Evolutionary conservation across 2,113 vertebrate genomes (phyloP).

Genomic region (Ptilorrhoa leucosticta): DNA sequence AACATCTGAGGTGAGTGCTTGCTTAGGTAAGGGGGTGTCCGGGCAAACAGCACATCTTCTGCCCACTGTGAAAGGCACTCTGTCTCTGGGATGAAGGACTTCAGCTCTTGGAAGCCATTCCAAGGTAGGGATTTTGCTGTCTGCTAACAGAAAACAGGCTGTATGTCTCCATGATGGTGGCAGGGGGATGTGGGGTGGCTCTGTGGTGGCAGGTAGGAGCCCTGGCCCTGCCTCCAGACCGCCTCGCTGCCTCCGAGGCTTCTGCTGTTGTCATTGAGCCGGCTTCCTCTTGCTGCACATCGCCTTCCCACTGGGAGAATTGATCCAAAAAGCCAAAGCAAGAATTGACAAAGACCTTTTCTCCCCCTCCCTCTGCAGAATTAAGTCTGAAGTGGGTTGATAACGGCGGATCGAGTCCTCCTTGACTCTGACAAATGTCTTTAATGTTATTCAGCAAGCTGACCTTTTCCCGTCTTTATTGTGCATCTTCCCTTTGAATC

Average conservation of each 20-base stretch:
- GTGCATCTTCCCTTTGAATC: constrained; percentile 66
- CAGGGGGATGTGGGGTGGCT: background rate
- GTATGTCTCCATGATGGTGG: background rate
- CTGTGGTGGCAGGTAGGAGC: background rate
- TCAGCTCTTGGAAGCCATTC: background rate
- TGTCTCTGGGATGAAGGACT: background rate
- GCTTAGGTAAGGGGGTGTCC: background rate
- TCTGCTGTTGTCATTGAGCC: background rate
- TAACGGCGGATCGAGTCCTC: constrained; percentile 48
- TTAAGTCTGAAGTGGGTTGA: constrained; percentile 65
- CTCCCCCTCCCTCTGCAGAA: constrained; percentile 40
- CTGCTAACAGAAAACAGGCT: background rate
- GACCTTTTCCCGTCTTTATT: constrained; percentile 66
- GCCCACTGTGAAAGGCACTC: background rate
- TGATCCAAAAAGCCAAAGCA: constrained; percentile 55
- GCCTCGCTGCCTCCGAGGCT: constrained; percentile 4
- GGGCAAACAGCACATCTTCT: background rate
- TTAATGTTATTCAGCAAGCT: constrained; percentile 69
- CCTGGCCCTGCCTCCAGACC: background rate
- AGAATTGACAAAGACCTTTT: constrained; percentile 65
- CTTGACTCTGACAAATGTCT: constrained; percentile 72
- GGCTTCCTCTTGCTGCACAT: background rate
- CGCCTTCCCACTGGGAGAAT: constrained; percentile 36
- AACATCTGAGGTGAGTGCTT: background rate
- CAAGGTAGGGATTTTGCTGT: background rate